These are phyloP conservation scores for Heliothis peltigera DNA, from an alignment of 2,888 invertebrate species.

Conservation along the genomic window DNA sequence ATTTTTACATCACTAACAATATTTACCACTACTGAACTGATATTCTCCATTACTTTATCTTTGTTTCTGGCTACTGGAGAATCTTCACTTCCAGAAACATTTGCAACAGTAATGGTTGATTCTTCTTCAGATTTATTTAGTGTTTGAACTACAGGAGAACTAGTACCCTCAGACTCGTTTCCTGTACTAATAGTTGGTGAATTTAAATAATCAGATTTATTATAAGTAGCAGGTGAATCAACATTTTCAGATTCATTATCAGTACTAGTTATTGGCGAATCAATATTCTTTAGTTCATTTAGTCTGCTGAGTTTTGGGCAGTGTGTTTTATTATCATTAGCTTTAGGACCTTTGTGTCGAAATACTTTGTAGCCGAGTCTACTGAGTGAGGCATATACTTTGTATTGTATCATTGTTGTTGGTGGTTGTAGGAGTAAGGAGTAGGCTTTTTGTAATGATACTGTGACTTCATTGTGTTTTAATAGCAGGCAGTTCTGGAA, in stretches of 20 bases:
- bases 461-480: slow-evolving; percentile 87
- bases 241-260: neutral
- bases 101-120: neutral
- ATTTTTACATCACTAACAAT: slow-evolving; percentile 7
- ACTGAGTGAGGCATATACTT: slow-evolving; percentile 90
- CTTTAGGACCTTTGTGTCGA: slow-evolving; percentile 72
- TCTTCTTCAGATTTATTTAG: neutral
- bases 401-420: slow-evolving; percentile 86
- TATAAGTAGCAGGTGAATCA: neutral
- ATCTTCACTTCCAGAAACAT: neutral
- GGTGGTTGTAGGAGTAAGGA: slow-evolving; percentile 82
- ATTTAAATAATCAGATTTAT: neutral
- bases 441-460: slow-evolving; percentile 92
- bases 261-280: neutral
- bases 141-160: neutral
- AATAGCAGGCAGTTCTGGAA: slow-evolving; percentile 91
- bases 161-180: slow-evolving; percentile 1
- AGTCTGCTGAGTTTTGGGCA: neutral
- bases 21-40: neutral
- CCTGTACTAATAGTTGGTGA: neutral
- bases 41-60: neutral
- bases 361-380: slow-evolving; percentile 90
- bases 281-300: slow-evolving; percentile 1
- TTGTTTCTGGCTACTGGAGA: neutral
- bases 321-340: neutral